Percentiles rank a stretch among this genome's conserved stretches.
Evolutionary conservation across 2,113 vertebrate genomes (phyloP).

Genomic region (Suricata suricatta): DNA sequence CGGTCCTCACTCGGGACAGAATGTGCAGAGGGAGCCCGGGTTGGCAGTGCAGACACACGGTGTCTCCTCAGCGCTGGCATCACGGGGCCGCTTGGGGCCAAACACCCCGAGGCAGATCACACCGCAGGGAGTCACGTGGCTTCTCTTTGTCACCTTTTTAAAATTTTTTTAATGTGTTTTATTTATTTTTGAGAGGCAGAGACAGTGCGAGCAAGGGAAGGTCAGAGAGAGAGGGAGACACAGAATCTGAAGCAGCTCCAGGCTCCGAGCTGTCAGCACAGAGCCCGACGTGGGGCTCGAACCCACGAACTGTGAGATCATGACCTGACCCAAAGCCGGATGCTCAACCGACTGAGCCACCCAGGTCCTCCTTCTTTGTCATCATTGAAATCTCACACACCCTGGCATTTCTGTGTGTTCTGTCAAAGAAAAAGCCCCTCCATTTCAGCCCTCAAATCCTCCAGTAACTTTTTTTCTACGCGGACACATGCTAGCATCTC

Average conservation of each 20-base stretch:
- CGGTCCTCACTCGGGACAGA: background rate
- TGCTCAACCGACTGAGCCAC: too few relatives aligned
- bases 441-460: background rate
- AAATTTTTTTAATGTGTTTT: too few relatives aligned
- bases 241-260: too few relatives aligned
- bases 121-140: background rate
- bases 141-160: background rate
- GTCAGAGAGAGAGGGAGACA: too few relatives aligned
- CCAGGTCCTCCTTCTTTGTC: too few relatives aligned
- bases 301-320: too few relatives aligned
- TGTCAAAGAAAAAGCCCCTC: background rate
- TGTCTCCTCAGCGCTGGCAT: background rate
- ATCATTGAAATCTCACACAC: background rate
- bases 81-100: background rate
- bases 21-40: background rate
- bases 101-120: background rate
- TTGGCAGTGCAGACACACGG: rapidly evolving
- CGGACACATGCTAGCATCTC: background rate
- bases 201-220: too few relatives aligned
- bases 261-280: too few relatives aligned
- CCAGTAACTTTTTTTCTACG: background rate
- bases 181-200: too few relatives aligned
- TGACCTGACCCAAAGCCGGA: too few relatives aligned
- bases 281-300: too few relatives aligned
- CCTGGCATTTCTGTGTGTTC: background rate